phyloP scores from a whole-genome alignment of 2,797 vertebrate genomes.

The Myoxocephalus aenaeus region DNA sequence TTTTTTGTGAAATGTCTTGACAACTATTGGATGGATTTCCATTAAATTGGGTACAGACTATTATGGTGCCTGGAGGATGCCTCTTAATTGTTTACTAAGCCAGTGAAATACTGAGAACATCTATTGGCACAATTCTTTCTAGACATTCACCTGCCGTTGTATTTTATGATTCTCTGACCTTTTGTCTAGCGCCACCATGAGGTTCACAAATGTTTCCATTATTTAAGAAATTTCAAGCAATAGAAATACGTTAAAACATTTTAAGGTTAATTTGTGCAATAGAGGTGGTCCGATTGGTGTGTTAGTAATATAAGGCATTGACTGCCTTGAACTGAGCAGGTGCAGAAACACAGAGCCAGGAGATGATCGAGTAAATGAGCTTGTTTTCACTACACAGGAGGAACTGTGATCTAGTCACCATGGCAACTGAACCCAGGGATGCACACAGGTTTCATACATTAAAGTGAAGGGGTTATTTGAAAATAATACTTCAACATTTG shows the following conservation, averaged over 20 bases:
- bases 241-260: background rate
- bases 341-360: slow-evolving; percentile 27
- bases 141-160: background rate
- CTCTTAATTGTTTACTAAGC: background rate
- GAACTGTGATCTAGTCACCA: slow-evolving; percentile 63
- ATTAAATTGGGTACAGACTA: background rate
- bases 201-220: background rate
- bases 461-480: slow-evolving; percentile 29
- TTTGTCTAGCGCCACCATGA: background rate
- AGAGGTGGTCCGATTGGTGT: slow-evolving; percentile 12
- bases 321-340: slow-evolving; percentile 47
- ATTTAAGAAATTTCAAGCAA: background rate
- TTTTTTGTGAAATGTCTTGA: background rate
- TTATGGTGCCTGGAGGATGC: background rate
- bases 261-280: background rate
- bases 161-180: background rate
- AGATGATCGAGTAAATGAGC: slow-evolving; percentile 63
- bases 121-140: background rate
- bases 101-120: background rate
- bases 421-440: slow-evolving; percentile 56
- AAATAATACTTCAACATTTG: slow-evolving; percentile 29
- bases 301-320: slow-evolving; percentile 45
- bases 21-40: background rate
- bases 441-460: slow-evolving; percentile 31
- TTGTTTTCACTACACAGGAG: slow-evolving; percentile 59